A percentile compares a stretch with the other conserved stretches of the same genome.
These are phyloP conservation scores for Ophion ventricosus DNA, from an alignment of 2,888 invertebrate genomes.

Conservation along the genomic window DNA sequence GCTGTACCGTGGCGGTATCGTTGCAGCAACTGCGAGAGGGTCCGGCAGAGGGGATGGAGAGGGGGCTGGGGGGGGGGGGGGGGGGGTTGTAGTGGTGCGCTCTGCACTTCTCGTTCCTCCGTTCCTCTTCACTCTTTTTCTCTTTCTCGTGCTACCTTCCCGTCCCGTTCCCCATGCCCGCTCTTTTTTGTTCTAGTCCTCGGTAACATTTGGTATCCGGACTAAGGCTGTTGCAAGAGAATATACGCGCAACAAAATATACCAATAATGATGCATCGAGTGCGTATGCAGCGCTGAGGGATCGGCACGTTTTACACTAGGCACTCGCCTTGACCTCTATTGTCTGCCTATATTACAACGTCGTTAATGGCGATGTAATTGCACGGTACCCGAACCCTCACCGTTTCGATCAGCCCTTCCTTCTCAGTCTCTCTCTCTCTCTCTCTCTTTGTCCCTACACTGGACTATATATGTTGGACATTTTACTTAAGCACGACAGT, in stretches of 20 bases:
- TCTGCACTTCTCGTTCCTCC: constrained; percentile 57
- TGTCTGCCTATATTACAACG: constrained; percentile 70
- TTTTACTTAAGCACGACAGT: background rate
- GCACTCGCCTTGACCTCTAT: constrained; percentile 60
- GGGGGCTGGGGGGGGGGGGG: constrained; percentile 8
- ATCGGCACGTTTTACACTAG: constrained; percentile 42
- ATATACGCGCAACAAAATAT: constrained; percentile 29
- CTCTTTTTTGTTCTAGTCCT: constrained; percentile 75
- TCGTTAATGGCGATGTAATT: constrained; percentile 79
- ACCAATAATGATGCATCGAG: constrained; percentile 51
- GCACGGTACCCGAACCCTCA: constrained; percentile 66
- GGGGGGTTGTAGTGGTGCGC: constrained; percentile 31
- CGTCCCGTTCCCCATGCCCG: constrained; percentile 7
- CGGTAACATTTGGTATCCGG: constrained; percentile 80
- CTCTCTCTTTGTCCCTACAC: background rate
- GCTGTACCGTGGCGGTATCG: constrained; percentile 57
- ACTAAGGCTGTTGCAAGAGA: constrained; percentile 58
- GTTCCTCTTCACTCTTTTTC: constrained; percentile 49
- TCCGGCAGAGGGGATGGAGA: background rate
- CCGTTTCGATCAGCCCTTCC: constrained; percentile 48
- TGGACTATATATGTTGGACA: background rate
- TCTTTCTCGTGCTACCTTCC: constrained; percentile 37
- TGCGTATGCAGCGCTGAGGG: constrained; percentile 38
- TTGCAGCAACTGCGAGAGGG: constrained; percentile 53
- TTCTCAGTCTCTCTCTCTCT: constrained; percentile 12